Conservation (phyloP, 2,797 vertebrate genomes). For the Thalassophryne amazonica region DNA sequence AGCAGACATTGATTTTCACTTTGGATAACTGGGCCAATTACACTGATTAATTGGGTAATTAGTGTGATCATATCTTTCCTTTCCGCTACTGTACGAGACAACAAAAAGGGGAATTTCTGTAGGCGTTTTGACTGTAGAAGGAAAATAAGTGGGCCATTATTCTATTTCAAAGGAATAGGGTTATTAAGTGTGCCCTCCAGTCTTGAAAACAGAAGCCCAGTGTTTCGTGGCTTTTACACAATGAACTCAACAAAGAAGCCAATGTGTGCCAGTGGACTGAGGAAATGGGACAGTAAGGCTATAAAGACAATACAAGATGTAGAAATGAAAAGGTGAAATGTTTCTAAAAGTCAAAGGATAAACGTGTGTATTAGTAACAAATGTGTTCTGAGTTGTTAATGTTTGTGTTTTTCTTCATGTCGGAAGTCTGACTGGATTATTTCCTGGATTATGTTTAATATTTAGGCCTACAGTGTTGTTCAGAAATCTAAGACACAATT, state of each 20-base stretch:
- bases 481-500: too few relatives aligned
- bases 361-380: too few relatives aligned
- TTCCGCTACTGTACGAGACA: conserved; percentile 14
- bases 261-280: conserved; percentile 28
- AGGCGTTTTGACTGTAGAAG: conserved; percentile 6
- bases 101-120: not conserved
- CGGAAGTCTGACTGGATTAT: too few relatives aligned
- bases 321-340: too few relatives aligned
- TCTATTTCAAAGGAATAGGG: conserved; percentile 22
- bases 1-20: not conserved
- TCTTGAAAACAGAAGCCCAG: conserved; percentile 61
- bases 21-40: conserved; percentile 7
- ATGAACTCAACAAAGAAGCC: conserved; percentile 51
- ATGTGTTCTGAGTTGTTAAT: too few relatives aligned
- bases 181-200: conserved; percentile 42
- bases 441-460: too few relatives aligned
- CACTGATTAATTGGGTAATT: not conserved
- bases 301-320: conserved; percentile 8
- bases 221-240: conserved; percentile 57
- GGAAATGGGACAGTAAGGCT: not conserved
- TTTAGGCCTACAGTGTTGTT: too few relatives aligned
- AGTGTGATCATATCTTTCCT: not conserved
- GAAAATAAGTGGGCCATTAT: conserved; percentile 63
- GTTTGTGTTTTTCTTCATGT: too few relatives aligned
- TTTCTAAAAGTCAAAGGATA: too few relatives aligned